These are phyloP conservation scores for Takifugu ocellatus DNA, from an alignment of 2,797 vertebrate genomes.

Conservation along the genomic window DNA sequence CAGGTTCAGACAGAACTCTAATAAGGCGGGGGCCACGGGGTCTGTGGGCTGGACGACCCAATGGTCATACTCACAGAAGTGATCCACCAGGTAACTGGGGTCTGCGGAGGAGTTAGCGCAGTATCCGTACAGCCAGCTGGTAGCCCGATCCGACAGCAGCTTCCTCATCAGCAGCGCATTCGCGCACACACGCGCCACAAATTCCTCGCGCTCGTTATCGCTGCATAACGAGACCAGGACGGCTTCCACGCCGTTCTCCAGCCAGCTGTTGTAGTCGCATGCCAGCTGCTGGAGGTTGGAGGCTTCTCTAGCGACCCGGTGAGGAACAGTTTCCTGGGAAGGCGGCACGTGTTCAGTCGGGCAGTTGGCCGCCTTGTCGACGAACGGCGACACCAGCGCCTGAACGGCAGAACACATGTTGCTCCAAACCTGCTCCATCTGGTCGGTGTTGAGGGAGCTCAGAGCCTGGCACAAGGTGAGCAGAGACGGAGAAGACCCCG, in stretches of 20 bases:
- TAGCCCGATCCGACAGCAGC: conserved; percentile 59
- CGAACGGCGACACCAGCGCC: conserved; percentile 45
- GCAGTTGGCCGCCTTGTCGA: conserved; percentile 50
- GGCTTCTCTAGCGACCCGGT: conserved; percentile 47
- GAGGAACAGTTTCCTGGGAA: background rate
- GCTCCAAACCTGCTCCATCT: conserved; percentile 64
- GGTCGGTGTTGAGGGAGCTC: conserved; percentile 42
- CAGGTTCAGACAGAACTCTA: conserved; percentile 70
- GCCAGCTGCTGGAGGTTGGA: conserved; percentile 67
- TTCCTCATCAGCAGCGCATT: conserved; percentile 51
- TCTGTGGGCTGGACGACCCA: conserved; percentile 54
- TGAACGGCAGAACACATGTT: conserved; percentile 61
- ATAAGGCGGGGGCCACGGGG: conserved; percentile 37
- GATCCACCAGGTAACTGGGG: conserved; percentile 40
- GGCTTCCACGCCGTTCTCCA: conserved; percentile 35
- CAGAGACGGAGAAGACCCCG: conserved; percentile 35
- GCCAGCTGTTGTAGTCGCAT: conserved; percentile 75
- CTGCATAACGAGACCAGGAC: conserved; percentile 71
- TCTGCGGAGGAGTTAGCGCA: conserved; percentile 65
- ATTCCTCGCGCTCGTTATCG: conserved; percentile 63
- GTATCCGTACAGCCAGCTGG: conserved; percentile 74
- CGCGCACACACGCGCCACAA: conserved; percentile 69
- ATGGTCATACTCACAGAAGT: conserved; percentile 68
- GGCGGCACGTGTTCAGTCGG: background rate
- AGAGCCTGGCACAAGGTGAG: conserved; percentile 65